Evolutionary conservation across 2,797 vertebrate genomes (phyloP).

Genomic region (Phaenicophaeus curvirostris): DNA sequence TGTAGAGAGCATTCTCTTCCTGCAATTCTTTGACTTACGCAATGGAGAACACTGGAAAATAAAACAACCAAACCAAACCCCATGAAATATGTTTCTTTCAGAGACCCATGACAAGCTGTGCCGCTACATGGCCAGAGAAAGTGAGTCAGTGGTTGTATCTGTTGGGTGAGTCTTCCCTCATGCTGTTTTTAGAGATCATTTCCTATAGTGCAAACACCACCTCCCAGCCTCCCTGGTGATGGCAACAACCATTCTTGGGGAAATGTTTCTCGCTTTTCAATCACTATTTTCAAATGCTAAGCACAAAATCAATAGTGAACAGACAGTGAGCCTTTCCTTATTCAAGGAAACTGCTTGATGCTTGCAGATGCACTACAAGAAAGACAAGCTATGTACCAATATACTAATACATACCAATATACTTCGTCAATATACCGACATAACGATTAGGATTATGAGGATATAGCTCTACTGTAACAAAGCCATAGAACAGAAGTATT

Average conservation of each 20-base stretch:
- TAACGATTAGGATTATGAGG: rapidly evolving
- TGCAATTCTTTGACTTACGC: background rate
- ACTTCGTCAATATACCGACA: background rate
- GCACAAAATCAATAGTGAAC: background rate
- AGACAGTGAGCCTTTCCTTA: background rate
- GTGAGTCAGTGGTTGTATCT: conserved; percentile 79
- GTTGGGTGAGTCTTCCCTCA: conserved; percentile 74
- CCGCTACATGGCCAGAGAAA: conserved; percentile 76
- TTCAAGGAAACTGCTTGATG: background rate
- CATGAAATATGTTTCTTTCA: conserved; percentile 54
- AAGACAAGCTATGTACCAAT: background rate
- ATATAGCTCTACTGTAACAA: background rate
- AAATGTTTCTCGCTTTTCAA: background rate
- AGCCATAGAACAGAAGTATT: background rate
- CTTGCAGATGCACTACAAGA: background rate
- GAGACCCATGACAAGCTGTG: conserved; percentile 80
- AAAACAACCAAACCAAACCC: background rate
- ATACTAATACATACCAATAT: background rate
- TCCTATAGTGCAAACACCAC: background rate
- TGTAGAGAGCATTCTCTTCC: background rate
- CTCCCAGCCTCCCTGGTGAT: background rate
- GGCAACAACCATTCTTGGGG: background rate
- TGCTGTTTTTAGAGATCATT: background rate
- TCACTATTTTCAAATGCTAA: background rate
- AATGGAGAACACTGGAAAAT: background rate